Percentiles rank a stretch among this genome's conserved stretches.
Conservation (phyloP, 2,888 invertebrate genomes). For the Cryptocephalus primarius region DNA sequence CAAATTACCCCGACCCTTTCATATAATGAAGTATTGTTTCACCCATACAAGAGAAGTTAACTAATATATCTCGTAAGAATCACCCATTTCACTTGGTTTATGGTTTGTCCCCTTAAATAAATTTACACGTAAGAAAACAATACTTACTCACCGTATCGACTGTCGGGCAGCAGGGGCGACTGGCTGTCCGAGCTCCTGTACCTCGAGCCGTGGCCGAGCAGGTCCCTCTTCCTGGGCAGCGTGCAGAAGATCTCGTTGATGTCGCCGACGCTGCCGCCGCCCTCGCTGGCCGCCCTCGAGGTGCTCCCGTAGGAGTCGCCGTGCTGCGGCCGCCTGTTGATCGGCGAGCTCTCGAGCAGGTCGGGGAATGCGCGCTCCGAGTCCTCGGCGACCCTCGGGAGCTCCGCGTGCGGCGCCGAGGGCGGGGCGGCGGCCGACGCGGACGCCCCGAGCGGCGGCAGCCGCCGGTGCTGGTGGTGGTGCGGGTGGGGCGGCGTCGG, state of each 20-base stretch:
- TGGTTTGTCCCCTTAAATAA: too few relatives aligned
- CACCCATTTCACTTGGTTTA: too few relatives aligned
- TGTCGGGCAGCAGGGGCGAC: constrained; percentile 58
- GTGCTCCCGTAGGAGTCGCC: constrained; percentile 3
- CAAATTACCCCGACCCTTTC: too few relatives aligned
- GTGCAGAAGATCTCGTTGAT: constrained; percentile 49
- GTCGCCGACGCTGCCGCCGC: constrained; percentile 33
- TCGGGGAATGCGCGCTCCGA: constrained; percentile 28
- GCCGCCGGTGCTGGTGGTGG: constrained; percentile 1
- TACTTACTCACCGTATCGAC: constrained; percentile 43
- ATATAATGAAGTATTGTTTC: too few relatives aligned
- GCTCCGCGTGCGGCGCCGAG: constrained; percentile 22
- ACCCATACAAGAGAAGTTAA: too few relatives aligned
- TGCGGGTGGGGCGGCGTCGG: constrained; percentile 40
- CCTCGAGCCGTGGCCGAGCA: constrained; percentile 21
- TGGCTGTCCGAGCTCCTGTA: constrained; percentile 53
- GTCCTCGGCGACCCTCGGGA: constrained; percentile 25
- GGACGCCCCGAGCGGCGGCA: neutral
- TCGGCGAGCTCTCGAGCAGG: constrained; percentile 30
- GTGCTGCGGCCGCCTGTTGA: constrained; percentile 2
- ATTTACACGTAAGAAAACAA: too few relatives aligned
- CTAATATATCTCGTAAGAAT: too few relatives aligned
- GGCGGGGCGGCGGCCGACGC: constrained; percentile 26
- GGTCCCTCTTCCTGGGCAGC: constrained; percentile 42
- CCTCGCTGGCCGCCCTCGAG: constrained; percentile 20